Evolutionary conservation across 1,140 invertebrate genomes (phyloP), one percentile per base, ranked within the genome.

Genomic region (Goniozus legneri): DNA sequence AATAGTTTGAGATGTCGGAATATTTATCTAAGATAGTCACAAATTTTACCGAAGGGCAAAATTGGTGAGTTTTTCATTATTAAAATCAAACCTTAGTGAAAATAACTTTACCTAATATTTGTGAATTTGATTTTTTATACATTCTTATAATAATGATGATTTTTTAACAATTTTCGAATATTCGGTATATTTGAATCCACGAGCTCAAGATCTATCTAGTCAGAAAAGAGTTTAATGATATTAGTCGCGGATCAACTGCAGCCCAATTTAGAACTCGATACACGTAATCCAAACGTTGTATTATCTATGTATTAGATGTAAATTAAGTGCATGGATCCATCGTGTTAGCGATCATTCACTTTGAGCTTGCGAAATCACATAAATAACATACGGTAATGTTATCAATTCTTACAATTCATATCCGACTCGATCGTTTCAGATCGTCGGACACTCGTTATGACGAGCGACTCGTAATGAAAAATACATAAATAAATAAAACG

Each of bases 161-260:
- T n/a, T n/a, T n/a, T n/a, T n/a, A n/a, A n/a, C n/a, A n/a, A n/a
- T n/a, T n/a, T n/a, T n/a, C n/a, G n/a, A n/a, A n/a, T n/a, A n/a
- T n/a, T n/a, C n/a, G n/a, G n/a, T n/a, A n/a, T n/a, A n/a, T n/a
- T n/a, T n/a, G n/a, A n/a, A n/a, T n/a, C n/a, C n/a, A n/a, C n/a
- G n/a, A n/a, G n/a, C 53, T 59, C 44, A 50, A 46, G 44, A 53
- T 46, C 46, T 47, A 49, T 51, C 59, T 63, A 63, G 59, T 63
- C 59, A 61, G 24, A 32, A 24, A 42, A 18, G 7, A 36, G 20
- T 18, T n/a, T 12, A 19, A 34, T 34, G 20, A 21, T 34, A 51
- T 32, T n/a, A 30, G 44, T 48, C 44, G 32, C 36, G 31, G 44
- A 36, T 44, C 31, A 45, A 22, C 31, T 39, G 38, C 52, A 51